A percentile compares a stretch with the other conserved stretches of the same genome.
Conservation (phyloP, 2,797 vertebrate species). For the Macropus fuliginosus region DNA sequence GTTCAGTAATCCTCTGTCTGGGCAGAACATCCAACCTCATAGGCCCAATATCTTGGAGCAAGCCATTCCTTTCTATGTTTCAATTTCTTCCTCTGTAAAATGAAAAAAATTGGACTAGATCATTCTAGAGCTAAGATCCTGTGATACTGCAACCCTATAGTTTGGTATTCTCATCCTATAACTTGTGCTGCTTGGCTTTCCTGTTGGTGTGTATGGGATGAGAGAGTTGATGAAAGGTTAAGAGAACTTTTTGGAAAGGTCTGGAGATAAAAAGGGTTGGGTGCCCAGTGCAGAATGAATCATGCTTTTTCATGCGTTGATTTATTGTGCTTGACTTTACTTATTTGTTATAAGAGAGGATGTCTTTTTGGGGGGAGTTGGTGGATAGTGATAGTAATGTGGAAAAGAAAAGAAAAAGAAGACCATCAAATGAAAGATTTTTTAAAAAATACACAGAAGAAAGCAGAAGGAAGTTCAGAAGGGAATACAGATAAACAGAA, state of each 20-base stretch:
- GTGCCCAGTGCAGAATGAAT: not conserved
- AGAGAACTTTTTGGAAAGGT: not conserved
- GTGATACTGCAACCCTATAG: not conserved
- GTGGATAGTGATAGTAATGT: not conserved
- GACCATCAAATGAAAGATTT: not conserved
- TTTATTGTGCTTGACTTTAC: not conserved
- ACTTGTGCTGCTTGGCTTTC: not conserved
- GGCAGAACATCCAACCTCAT: not conserved
- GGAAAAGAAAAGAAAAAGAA: not conserved
- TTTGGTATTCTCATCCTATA: not conserved
- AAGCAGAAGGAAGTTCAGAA: not conserved
- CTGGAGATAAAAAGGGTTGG: not conserved
- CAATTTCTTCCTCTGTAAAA: not conserved
- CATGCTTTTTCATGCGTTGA: not conserved
- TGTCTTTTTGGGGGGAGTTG: not conserved
- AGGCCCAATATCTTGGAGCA: not conserved
- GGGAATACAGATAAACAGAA: not conserved
- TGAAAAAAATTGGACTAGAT: not conserved
- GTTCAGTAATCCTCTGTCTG: not conserved
- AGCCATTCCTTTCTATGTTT: not conserved
- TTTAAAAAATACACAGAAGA: not conserved
- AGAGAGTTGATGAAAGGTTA: not conserved
- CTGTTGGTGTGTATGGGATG: not conserved
- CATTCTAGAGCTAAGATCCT: accelerated
- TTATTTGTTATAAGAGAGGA: not conserved